Conservation (phyloP, 2,797 vertebrate genomes). For the Lophura swinhoii region DNA sequence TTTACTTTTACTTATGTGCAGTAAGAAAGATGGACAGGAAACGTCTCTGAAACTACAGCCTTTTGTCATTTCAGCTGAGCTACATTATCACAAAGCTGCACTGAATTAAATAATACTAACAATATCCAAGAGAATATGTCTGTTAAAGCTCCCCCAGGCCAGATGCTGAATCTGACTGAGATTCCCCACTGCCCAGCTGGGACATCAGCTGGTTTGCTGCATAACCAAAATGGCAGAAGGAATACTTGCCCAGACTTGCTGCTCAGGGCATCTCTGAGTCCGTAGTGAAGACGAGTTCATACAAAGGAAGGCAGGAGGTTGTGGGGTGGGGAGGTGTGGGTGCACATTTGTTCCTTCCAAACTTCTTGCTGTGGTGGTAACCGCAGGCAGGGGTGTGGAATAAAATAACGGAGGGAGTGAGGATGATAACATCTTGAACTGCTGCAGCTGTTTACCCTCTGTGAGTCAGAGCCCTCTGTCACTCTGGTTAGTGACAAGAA, state of each 20-base stretch:
- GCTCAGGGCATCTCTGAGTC: neutral
- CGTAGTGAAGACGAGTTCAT: neutral
- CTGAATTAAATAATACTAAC: neutral
- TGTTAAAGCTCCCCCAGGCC: neutral
- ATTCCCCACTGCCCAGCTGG: neutral
- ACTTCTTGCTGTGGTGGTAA: neutral
- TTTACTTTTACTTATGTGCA: neutral
- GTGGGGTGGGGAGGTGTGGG: neutral
- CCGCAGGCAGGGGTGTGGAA: accelerated
- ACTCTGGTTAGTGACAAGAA: neutral
- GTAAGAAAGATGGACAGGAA: neutral
- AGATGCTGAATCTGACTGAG: neutral
- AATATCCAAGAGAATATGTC: neutral
- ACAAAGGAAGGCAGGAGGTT: neutral
- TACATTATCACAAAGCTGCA: neutral
- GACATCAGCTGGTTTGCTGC: neutral
- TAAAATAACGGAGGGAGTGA: neutral
- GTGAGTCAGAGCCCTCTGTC: neutral
- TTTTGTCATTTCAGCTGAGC: neutral
- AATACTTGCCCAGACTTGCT: neutral
- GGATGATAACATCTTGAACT: neutral
- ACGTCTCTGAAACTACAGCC: neutral
- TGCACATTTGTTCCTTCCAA: accelerated
- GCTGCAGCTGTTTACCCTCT: neutral
- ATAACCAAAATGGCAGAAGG: neutral